Evolutionary conservation across 2,888 invertebrate genomes (phyloP), one percentile per base, ranked within the genome.

Genomic region (Rhagonycha lutea): DNA sequence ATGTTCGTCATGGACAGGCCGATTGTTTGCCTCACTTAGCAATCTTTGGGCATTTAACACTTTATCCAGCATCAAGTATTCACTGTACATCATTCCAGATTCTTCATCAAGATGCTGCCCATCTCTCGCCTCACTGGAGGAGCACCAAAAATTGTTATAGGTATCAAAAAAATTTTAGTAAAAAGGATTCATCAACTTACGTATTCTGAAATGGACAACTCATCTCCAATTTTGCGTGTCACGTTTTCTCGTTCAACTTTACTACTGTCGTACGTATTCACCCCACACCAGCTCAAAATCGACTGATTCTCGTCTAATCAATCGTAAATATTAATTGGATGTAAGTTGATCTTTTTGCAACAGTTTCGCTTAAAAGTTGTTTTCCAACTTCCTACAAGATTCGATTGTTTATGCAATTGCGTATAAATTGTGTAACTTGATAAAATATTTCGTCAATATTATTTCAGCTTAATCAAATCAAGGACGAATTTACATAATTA

Each of bases 1-100:
- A 89, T 99, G 98, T 85, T 99, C 99, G 87, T 99, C 99, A 82
- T 98, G 98, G 0, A 98, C 97, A 0, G 93, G 91, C 74, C 92
- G 90, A 24, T 92, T 90, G 72, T 94, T 92, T 85, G 93, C 91
- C 5, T 90, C 90, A 80, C 96, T 96, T 68, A 96, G 90, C 90
- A 97, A 91, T 75, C 93, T 89, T 88, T 98, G 98, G 0, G 96
- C 93, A 29, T 89, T 90, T 47, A 98, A 90, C 18, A 98, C 89
- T 85, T 96, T 96, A 86, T 98, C 97, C 84, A 98, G 89, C 92
- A 95, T 94, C 74, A 98, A 89, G 85, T 98, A 98, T 83, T 97
- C 96, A 0, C 94, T 93, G 86, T 98, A 98, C 69, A 97, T 91
- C 91, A 96, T 94, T 0, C 96, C 97, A 7, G 92, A 91, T 78